Base-by-base conservation (phyloP, 2,888 invertebrate species). In the Perizoma affinitatum region DNA sequence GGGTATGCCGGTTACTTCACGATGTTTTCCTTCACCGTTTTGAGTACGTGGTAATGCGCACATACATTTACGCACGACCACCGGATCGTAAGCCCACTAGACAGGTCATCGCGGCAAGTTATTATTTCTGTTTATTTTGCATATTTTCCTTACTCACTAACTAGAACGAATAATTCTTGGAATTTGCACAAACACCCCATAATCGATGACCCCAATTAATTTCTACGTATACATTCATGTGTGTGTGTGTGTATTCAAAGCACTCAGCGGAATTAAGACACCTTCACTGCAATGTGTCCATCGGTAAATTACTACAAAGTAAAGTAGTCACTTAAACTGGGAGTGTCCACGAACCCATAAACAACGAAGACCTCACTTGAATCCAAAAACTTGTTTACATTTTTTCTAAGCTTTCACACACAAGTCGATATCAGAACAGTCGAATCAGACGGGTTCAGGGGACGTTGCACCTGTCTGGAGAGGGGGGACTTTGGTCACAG, bases 391-490 rank as follows among this genome's bases (percentile, higher is more conserved):
- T 65, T 70, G 70, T 70, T 70, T 70, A 68, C 61, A 50, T 65
- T 68, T 70, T 67, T 70, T 68, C 46, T 54, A 61, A 58, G 57
- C 68, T 68, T 68, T 63, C 64, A 62, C 58, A 59, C 64, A 62
- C 58, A 61, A 67, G 61, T 67, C 56, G 65, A 67, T 69, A 68
- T 66, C 61, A 58, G 56, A 61, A 61, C 66, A 57, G 63, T 61
- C 58, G 63, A 61, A 68, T 67, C 69, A 66, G 69, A 72, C 69
- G 66, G 68, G 62, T 78, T 80, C 68, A 78, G 75, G 74, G 82
- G 78, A 69, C 80, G 74, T 78, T 80, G 84, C 85, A 86, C 84
- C 83, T 83, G 79, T 68, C 72, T 66, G 53, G 65, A 58, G 68
- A 70, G 63, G 65, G 61, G n/a, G 65, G 58, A 58, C 58, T 52